Percentiles rank a stretch among this genome's conserved stretches.
Conservation (phyloP, 2,888 invertebrate species). For the Elysia crispata region DNA sequence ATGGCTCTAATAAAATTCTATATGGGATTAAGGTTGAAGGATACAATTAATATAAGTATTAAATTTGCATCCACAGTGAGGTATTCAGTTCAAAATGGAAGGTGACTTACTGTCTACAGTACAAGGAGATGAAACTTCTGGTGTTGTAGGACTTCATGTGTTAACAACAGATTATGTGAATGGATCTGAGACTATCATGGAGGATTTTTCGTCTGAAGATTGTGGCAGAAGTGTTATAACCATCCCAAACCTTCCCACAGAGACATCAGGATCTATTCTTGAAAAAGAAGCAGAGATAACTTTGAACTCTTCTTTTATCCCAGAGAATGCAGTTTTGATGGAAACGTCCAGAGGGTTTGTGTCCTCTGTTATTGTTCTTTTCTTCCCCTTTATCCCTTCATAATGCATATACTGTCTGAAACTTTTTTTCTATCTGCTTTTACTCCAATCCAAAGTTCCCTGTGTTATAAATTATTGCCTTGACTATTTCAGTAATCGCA, state of each 20-base stretch:
- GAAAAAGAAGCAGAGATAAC: conserved; percentile 49
- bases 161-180: conserved; percentile 39
- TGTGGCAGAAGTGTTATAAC: conserved; percentile 30
- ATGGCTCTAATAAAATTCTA: no score
- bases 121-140: conserved; percentile 41
- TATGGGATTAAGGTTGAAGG: no score
- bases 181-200: conserved; percentile 37
- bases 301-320: conserved; percentile 46
- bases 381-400: neutral
- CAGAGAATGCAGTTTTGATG: conserved; percentile 61
- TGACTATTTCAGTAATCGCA: no score
- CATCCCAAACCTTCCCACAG: conserved; percentile 31
- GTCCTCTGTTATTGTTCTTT: neutral
- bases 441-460: no score
- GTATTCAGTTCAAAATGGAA: no score
- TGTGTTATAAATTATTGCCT: no score
- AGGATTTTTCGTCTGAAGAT: conserved; percentile 33
- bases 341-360: conserved; percentile 64
- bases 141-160: conserved; percentile 46
- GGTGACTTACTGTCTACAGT: no score
- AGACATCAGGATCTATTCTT: conserved; percentile 21
- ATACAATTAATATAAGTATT: no score
- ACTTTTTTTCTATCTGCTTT: no score
- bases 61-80: no score
- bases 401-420: no score